Percentiles rank a stretch among this genome's conserved stretches.
Evolutionary conservation across 2,113 vertebrate genomes (phyloP).

Genomic region (Chlorocebus sabaeus): DNA sequence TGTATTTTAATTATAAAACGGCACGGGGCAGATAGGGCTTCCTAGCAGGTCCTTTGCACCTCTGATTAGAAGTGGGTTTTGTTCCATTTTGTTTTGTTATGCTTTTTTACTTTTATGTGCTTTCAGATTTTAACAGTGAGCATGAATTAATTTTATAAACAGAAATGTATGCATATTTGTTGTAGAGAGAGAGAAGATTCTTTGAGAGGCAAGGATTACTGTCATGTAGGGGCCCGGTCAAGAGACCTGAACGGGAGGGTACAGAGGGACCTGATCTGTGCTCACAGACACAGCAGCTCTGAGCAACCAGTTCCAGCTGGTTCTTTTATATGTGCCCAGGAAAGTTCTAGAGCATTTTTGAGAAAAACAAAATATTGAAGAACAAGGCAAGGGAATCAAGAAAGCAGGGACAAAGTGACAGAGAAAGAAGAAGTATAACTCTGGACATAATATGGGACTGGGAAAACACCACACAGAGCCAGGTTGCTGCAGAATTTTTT

Average conservation of each 20-base stretch:
- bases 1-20: background rate
- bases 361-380: background rate
- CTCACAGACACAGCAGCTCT: background rate
- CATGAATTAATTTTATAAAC: background rate
- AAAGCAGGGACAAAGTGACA: background rate
- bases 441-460: rapidly evolving
- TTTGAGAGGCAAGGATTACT: background rate
- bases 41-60: too few relatives aligned
- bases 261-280: too few relatives aligned
- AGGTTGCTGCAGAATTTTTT: slow-evolving; percentile 11
- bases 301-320: too few relatives aligned
- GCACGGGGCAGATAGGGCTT: background rate
- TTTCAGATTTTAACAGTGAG: background rate
- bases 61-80: background rate
- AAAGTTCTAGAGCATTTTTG: background rate
- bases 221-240: background rate
- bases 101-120: background rate
- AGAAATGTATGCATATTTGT: background rate
- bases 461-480: background rate
- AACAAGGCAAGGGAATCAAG: background rate
- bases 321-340: background rate
- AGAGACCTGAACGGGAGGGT: background rate
- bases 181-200: background rate
- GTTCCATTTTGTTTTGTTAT: background rate
- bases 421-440: background rate